Evolutionary conservation across 2,113 vertebrate species (phyloP), one percentile per base, ranked within the genome.

Genomic region (Ivindomyrus marchei): DNA sequence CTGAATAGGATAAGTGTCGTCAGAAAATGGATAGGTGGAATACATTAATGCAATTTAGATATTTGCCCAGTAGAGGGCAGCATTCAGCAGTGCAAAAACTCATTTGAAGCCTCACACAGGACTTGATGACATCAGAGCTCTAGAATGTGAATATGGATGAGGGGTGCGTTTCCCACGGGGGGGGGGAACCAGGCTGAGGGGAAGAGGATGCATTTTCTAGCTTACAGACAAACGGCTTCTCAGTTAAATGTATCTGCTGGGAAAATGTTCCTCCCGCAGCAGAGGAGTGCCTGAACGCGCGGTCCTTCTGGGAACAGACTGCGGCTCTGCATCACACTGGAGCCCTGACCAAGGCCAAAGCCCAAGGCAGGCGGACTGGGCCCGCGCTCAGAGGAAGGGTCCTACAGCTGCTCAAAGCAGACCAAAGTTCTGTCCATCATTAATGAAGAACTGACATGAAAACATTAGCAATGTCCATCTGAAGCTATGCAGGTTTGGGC

Each of bases 241-340:
- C 91, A 93, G 93, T 93, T 93, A 93, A 95, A 94, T 93, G 93
- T 92, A 92, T 94, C 91, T 93, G 93, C 94, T 94, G 94, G 94
- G 93, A 95, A 94, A 92, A 95, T 56, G 95, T 95, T 93, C 93
- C 92, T 92, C 93, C 94, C 92, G 94, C 93, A 94, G 93, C 93
- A 93, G 92, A 93, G 94, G 94, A 93, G 95, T 93, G 92, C 92
- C 92, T 93, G 89, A 92, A 90, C 91, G 87, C 90, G 93, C 90
- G 91, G 93, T 93, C 36, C 27, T 21, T 50, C 27, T 74, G 46
- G 58, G 49, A 77, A 77, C 7, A 7, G 10, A 19, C 45, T 42
- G 47, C 46, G 42, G 2, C 62, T 52, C 47, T 10, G 10, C 27
- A 24, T n/a, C 24, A 88, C 21, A 15, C 31, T 88, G 85, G 66